Conservation (phyloP, 2,888 invertebrate genomes). For the Latheticus oryzae region DNA sequence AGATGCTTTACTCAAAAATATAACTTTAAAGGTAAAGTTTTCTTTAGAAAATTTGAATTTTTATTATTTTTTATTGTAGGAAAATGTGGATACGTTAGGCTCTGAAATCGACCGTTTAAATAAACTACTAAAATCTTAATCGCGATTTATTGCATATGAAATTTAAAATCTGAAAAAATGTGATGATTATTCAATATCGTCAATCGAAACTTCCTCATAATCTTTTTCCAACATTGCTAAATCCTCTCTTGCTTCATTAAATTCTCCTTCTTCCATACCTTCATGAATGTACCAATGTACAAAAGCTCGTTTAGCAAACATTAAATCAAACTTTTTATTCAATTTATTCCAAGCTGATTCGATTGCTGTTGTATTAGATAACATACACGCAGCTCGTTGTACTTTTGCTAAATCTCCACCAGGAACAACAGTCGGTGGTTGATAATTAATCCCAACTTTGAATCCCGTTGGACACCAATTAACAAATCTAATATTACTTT, state of each 20-base stretch:
- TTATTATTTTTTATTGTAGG: conserved; percentile 70
- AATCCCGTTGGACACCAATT: conserved; percentile 96
- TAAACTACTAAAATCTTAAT: conserved; percentile 50
- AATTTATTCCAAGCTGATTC: conserved; percentile 90
- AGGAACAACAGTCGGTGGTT: conserved; percentile 82
- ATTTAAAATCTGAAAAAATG: conserved; percentile 5
- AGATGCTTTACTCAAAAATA: conserved; percentile 91
- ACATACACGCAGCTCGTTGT: conserved; percentile 89
- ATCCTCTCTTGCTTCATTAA: conserved; percentile 84
- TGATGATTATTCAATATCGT: conserved; percentile 54
- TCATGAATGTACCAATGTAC: conserved; percentile 89
- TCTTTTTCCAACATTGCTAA: conserved; percentile 79
- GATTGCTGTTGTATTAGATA: conserved; percentile 91
- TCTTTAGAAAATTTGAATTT: too few relatives aligned
- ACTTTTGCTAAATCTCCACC: conserved; percentile 85
- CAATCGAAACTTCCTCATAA: conserved; percentile 80
- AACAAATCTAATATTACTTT: conserved; percentile 87
- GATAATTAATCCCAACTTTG: conserved; percentile 72
- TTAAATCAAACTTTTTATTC: conserved; percentile 93
- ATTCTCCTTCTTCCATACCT: conserved; percentile 88
- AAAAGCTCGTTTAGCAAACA: conserved; percentile 94
- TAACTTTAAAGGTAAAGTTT: conserved; percentile 82
- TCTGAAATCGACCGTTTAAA: conserved; percentile 79
- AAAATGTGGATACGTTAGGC: conserved; percentile 83
- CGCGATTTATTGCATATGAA: neutral